Percentiles rank a stretch among this genome's conserved stretches.
Conservation (phyloP, 1,140 invertebrate species). For the Brachionus angularis region DNA sequence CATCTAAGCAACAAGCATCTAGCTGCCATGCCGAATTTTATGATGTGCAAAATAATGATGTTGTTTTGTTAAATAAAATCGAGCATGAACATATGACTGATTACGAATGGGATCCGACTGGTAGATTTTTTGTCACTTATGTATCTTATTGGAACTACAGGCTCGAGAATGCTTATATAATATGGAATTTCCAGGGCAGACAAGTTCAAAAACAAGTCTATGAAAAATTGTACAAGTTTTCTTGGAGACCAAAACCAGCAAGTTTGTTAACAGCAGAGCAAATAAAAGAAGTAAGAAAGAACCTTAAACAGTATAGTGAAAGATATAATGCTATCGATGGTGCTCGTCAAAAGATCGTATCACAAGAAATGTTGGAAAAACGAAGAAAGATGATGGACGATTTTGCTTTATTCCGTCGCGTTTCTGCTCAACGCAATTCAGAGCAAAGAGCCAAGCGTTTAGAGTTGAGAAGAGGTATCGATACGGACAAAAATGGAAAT, state of each 20-base stretch:
- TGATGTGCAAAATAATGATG: slow-evolving; percentile 21
- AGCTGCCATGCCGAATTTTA: slow-evolving; percentile 41
- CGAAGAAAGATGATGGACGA: slow-evolving; percentile 26
- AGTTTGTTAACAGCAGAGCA: slow-evolving; percentile 70
- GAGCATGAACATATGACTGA: slow-evolving; percentile 92
- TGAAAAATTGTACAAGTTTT: slow-evolving; percentile 85
- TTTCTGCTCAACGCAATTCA: neutral
- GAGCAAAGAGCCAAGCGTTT: slow-evolving; percentile 23
- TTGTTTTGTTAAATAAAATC: slow-evolving; percentile 59
- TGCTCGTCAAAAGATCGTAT: neutral
- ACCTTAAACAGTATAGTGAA: slow-evolving; percentile 32
- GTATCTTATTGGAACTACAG: slow-evolving; percentile 93
- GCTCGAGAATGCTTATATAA: slow-evolving; percentile 88
- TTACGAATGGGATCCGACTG: slow-evolving; percentile 98
- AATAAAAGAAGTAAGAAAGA: slow-evolving; percentile 51
- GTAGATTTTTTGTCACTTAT: slow-evolving; percentile 88
- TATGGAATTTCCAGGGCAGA: slow-evolving; percentile 85
- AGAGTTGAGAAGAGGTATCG: slow-evolving; percentile 13
- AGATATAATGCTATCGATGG: slow-evolving; percentile 16
- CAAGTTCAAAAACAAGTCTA: slow-evolving; percentile 74
- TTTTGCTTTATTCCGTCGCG: slow-evolving; percentile 5
- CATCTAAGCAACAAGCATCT: slow-evolving; percentile 26
- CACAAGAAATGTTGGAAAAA: slow-evolving; percentile 25
- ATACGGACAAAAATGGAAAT: neutral
- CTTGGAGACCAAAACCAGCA: slow-evolving; percentile 89